Evolutionary conservation across 2,797 vertebrate genomes (phyloP).

Genomic region (Cryptoprocta ferox): DNA sequence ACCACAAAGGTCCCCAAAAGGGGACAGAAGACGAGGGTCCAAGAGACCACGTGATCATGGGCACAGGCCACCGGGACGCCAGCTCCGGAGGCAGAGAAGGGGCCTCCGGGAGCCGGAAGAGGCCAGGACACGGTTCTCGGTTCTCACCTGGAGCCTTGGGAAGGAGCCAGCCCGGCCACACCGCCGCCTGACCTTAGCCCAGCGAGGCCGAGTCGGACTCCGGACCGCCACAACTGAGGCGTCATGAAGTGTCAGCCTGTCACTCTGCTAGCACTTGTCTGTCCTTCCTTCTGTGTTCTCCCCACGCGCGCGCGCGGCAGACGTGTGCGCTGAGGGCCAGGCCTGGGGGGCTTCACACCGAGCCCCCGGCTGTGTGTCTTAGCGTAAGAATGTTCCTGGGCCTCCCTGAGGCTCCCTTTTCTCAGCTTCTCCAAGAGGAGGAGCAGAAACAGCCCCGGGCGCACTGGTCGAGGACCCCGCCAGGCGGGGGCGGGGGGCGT

Average conservation of each 20-base stretch:
- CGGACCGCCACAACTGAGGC: neutral
- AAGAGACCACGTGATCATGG: fast-evolving
- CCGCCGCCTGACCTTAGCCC: fast-evolving
- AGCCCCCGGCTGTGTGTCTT: too few relatives aligned
- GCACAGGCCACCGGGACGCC: neutral
- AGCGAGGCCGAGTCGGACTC: fast-evolving
- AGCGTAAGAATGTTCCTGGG: too few relatives aligned
- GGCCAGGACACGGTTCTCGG: neutral
- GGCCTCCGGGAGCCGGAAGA: neutral
- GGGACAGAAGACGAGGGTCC: too few relatives aligned
- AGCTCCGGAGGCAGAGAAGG: fast-evolving
- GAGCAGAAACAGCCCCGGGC: neutral
- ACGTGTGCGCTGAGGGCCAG: fast-evolving
- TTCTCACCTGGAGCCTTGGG: neutral
- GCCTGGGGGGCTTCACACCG: too few relatives aligned
- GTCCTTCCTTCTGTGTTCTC: neutral
- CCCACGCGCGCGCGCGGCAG: fast-evolving
- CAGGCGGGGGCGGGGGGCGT: fast-evolving
- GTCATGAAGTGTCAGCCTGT: fast-evolving
- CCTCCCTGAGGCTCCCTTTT: neutral
- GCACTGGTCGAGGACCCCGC: fast-evolving
- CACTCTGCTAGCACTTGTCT: fast-evolving
- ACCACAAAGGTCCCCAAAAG: neutral
- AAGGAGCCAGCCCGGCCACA: fast-evolving
- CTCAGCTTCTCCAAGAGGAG: fast-evolving